These are phyloP conservation scores for Vanessa cardui DNA, from an alignment of 2,888 invertebrate genomes.

Conservation along the genomic window DNA sequence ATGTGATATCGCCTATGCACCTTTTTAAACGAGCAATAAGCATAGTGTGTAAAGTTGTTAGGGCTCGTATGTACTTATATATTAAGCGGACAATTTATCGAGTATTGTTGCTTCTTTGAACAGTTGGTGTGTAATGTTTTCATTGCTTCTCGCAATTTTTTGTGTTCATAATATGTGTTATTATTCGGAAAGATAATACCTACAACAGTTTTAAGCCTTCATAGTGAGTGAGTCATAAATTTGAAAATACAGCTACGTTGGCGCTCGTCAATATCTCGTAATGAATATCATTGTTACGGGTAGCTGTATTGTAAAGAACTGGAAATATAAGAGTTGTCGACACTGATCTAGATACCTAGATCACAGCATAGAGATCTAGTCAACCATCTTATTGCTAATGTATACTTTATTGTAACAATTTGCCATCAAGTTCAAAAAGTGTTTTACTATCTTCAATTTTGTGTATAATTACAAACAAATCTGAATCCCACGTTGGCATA, in stretches of 20 bases:
- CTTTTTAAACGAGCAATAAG: too few species aligned
- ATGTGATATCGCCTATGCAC: too few species aligned
- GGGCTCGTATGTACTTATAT: too few species aligned
- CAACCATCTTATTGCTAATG: background rate
- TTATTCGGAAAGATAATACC: too few species aligned
- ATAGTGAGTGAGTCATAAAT: conserved; percentile 19
- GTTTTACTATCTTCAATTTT: background rate
- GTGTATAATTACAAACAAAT: conserved; percentile 16
- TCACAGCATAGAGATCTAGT: conserved; percentile 50
- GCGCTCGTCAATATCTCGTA: conserved; percentile 48
- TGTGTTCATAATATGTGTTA: background rate
- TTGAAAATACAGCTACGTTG: conserved; percentile 21
- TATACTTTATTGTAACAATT: background rate
- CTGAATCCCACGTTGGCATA: conserved; percentile 33
- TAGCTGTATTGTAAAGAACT: conserved; percentile 54
- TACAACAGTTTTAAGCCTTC: too few species aligned
- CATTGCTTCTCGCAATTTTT: too few species aligned
- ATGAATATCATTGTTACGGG: conserved; percentile 55
- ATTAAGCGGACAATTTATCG: too few species aligned
- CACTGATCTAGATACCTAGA: conserved; percentile 70
- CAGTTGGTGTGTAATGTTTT: too few species aligned
- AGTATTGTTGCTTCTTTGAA: too few species aligned
- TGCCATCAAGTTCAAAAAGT: too few species aligned
- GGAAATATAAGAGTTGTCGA: conserved; percentile 56
- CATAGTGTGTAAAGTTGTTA: too few species aligned